Conservation (phyloP, 1,140 invertebrate species). For the Drosophila lacteicornis region DNA sequence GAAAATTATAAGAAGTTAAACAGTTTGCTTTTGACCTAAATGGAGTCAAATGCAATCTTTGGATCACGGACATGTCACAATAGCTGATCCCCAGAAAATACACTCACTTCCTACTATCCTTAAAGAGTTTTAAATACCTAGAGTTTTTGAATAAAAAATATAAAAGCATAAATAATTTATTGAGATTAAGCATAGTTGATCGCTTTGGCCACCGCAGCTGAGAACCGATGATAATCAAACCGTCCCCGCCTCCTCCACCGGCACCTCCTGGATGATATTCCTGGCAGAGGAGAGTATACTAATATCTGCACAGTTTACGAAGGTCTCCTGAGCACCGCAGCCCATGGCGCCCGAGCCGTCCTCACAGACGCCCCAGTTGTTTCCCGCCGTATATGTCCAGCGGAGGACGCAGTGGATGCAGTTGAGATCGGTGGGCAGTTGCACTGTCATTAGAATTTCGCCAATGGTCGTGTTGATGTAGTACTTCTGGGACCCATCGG, state of each 20-base stretch:
- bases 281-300: slow-evolving; percentile 83
- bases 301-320: slow-evolving; percentile 89
- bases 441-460: slow-evolving; percentile 19
- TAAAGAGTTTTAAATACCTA: no score
- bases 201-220: neutral
- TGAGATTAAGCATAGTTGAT: slow-evolving; percentile 38
- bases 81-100: no score
- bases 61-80: no score
- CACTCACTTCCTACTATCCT: no score
- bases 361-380: slow-evolving; percentile 86
- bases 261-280: slow-evolving; percentile 43
- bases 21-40: no score
- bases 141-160: no score
- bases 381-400: slow-evolving; percentile 84
- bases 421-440: slow-evolving; percentile 46
- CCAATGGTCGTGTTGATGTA: slow-evolving; percentile 44
- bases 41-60: no score
- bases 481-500: slow-evolving; percentile 43
- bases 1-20: no score
- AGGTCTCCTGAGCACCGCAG: slow-evolving; percentile 89
- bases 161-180: neutral
- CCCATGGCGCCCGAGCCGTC: slow-evolving; percentile 85
- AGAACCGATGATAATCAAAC: neutral
- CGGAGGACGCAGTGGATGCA: slow-evolving; percentile 86
- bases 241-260: slow-evolving; percentile 35